These are phyloP conservation scores for Ornithorhynchus anatinus DNA, from an alignment of 2,113 vertebrate genomes.

Conservation along the genomic window DNA sequence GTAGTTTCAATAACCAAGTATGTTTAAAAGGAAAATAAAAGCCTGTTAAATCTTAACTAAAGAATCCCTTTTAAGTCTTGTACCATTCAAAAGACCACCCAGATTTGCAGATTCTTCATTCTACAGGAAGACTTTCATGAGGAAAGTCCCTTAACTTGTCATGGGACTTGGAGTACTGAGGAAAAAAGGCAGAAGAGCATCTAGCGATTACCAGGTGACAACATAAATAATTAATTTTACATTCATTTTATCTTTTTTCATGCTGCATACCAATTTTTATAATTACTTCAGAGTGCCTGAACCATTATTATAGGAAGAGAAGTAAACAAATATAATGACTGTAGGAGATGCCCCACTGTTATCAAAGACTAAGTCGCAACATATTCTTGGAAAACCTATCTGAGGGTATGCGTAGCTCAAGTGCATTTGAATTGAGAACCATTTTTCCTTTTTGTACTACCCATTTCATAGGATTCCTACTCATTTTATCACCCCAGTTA, in stretches of 20 bases:
- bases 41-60: too few relatives aligned
- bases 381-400: not conserved
- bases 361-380: not conserved
- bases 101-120: not conserved
- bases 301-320: not conserved
- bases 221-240: not conserved
- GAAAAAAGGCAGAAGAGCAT: not conserved
- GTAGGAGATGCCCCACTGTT: not conserved
- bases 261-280: not conserved
- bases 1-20: too few relatives aligned
- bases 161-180: not conserved
- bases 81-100: not conserved
- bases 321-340: too few relatives aligned
- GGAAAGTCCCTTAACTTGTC: not conserved
- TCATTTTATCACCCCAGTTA: not conserved
- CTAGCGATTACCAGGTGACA: not conserved
- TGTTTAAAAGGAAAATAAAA: too few relatives aligned
- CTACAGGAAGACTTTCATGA: not conserved
- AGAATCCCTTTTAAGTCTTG: not conserved
- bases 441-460: not conserved
- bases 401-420: conserved; percentile 10
- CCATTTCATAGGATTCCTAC: not conserved
- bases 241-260: not conserved
- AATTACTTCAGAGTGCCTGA: not conserved
- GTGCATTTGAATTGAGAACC: conserved; percentile 4